Base-by-base conservation (phyloP, 2,797 vertebrate species). In the Cynodonichthys magdalenae region DNA sequence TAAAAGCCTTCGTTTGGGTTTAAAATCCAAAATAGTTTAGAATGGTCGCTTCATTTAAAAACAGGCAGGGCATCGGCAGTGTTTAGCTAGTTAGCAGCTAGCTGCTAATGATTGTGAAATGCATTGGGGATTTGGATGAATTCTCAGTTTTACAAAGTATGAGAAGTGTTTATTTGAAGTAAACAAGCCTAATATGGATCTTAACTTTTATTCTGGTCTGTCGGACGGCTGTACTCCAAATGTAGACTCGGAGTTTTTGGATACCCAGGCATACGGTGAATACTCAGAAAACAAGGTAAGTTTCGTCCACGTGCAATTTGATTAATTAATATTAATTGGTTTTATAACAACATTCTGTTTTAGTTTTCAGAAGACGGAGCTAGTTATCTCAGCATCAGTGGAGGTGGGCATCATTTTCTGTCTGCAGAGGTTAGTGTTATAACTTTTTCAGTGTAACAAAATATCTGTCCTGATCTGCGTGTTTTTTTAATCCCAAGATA, bases 281-380 rank as follows among this genome's bases (percentile, higher is more conserved):
- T 92, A 91, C 71, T 31, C 90, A 0, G 89, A 80, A 46, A 88
- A 84, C 18, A 93, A 93, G 90, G 92, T 92, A 78, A 71, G 1
- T 1, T 9, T 1, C 3, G 7, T 14, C 2, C 15, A 19, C 18
- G 9, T 0, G 3, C 1, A 24, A 1, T 45, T 15, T 17, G 1
- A 3, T 1, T 17, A 2, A 10, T 9, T 47, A 20, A 48, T 12
- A 34, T 31, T 12, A 28, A 24, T 41, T 48, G 2, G 8, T 27
- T 44, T 1, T 4, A 24, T 19, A 2, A 0, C 18, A 44, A 44
- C 9, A 0, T 5, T 58, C 2, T 69, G 59, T 71, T 79, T 64
- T 72, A 95, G 95, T 96, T 95, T 84, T 73, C 95, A 29, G 94
- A 93, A 59, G 90, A 94, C 64, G 89, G 85, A 56, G 94, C 95